Percentiles rank a stretch among this genome's conserved stretches.
phyloP scores from a whole-genome alignment of 1,140 invertebrate species.

The Bursaphelenchus mucronatus region DNA sequence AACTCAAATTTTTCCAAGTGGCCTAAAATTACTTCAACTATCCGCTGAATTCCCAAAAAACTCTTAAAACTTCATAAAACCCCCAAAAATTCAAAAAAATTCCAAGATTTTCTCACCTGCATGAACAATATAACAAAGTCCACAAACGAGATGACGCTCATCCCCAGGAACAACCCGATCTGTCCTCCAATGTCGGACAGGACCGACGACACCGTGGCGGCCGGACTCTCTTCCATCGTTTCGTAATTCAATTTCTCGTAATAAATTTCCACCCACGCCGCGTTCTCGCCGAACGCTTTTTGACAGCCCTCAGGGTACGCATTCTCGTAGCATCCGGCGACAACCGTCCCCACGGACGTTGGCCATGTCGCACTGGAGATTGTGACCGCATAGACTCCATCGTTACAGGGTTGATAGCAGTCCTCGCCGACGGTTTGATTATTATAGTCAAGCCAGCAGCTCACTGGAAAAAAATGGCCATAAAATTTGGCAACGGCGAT shows the following conservation, averaged over 20 bases:
- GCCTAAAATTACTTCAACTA: neutral
- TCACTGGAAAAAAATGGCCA: constrained; percentile 21
- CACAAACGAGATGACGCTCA: constrained; percentile 29
- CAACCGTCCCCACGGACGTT: neutral
- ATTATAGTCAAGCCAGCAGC: constrained; percentile 22
- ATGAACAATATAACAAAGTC: constrained; percentile 31
- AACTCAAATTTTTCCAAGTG: neutral
- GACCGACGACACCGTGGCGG: neutral
- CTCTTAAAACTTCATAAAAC: neutral
- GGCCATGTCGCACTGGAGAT: constrained; percentile 15
- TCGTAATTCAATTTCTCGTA: constrained; percentile 29
- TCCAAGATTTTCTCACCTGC: constrained; percentile 17
- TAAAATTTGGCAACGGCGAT: neutral
- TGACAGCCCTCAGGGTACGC: neutral
- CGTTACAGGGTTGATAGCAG: constrained; percentile 24
- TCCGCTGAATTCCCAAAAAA: constrained; percentile 2
- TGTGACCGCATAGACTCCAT: constrained; percentile 19
- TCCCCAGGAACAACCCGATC: constrained; percentile 25
- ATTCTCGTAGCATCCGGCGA: constrained; percentile 13
- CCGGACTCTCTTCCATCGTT: constrained; percentile 15
- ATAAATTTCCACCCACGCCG: constrained; percentile 15
- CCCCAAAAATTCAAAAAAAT: constrained; percentile 1
- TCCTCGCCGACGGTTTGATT: constrained; percentile 1
- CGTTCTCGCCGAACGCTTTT: constrained; percentile 1
- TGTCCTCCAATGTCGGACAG: constrained; percentile 22